These are phyloP conservation scores for Digitonthophagus gazella DNA, from an alignment of 2,888 invertebrate genomes.

Conservation along the genomic window DNA sequence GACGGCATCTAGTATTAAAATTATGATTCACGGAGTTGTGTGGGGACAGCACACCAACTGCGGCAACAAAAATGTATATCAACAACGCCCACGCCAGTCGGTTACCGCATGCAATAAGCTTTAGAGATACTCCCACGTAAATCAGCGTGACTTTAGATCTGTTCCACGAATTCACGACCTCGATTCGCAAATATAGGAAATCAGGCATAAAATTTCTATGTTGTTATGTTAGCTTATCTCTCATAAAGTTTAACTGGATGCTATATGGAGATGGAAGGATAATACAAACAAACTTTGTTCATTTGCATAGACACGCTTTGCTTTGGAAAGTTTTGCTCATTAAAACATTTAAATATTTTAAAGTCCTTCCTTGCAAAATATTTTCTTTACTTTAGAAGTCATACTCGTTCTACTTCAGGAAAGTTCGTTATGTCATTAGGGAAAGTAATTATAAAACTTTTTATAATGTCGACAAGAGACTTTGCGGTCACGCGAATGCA, in stretches of 20 bases:
- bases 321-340: no score
- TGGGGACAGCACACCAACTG: not conserved
- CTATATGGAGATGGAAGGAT: no score
- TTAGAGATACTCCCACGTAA: not conserved
- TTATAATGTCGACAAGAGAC: not conserved
- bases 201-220: no score
- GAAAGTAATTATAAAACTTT: not conserved
- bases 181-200: not conserved
- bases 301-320: no score
- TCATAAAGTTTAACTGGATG: no score
- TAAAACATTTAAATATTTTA: no score
- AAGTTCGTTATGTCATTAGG: not conserved
- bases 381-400: no score
- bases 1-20: slow-evolving; percentile 4
- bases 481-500: not conserved
- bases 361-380: no score
- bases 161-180: not conserved
- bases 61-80: slow-evolving; percentile 12
- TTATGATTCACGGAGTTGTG: slow-evolving; percentile 11
- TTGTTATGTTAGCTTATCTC: no score
- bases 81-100: slow-evolving; percentile 4
- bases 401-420: no score
- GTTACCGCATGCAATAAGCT: not conserved
- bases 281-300: no score
- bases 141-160: not conserved